These are phyloP conservation scores for Pyrgus malvae DNA, from an alignment of 2,888 invertebrate species.

Conservation along the genomic window DNA sequence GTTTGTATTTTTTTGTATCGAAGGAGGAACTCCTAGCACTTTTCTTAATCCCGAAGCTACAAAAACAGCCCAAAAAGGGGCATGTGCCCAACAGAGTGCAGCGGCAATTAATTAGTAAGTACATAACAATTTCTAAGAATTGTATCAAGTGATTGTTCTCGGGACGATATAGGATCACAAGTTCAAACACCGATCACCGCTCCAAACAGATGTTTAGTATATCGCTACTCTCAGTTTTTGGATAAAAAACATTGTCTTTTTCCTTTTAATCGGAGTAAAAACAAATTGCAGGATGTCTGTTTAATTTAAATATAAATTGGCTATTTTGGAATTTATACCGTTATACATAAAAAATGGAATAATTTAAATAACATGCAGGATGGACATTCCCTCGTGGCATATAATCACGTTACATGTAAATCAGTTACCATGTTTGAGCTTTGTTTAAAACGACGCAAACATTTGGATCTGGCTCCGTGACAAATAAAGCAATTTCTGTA, in stretches of 20 bases:
- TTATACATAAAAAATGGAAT: slow-evolving; percentile 13
- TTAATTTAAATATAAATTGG: slow-evolving; percentile 22
- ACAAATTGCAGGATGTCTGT: slow-evolving; percentile 1
- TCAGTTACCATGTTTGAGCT: slow-evolving; percentile 27
- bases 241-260: not conserved
- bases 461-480: slow-evolving; percentile 14
- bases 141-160: too few species aligned
- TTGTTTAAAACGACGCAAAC: slow-evolving; percentile 19
- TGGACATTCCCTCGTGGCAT: slow-evolving; percentile 14
- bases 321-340: slow-evolving; percentile 2
- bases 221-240: too few species aligned
- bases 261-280: too few species aligned
- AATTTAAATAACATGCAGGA: slow-evolving; percentile 11
- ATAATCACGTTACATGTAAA: slow-evolving; percentile 27
- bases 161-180: too few species aligned
- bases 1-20: not conserved
- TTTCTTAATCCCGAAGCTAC: too few species aligned
- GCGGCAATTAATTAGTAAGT: too few species aligned
- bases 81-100: too few species aligned
- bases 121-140: too few species aligned
- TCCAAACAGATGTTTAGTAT: too few species aligned
- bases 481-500: slow-evolving; percentile 18
- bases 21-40: too few species aligned
- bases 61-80: too few species aligned
- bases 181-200: too few species aligned